phyloP scores from a whole-genome alignment of 2,113 vertebrate genomes.

The Mesocricetus auratus region DNA sequence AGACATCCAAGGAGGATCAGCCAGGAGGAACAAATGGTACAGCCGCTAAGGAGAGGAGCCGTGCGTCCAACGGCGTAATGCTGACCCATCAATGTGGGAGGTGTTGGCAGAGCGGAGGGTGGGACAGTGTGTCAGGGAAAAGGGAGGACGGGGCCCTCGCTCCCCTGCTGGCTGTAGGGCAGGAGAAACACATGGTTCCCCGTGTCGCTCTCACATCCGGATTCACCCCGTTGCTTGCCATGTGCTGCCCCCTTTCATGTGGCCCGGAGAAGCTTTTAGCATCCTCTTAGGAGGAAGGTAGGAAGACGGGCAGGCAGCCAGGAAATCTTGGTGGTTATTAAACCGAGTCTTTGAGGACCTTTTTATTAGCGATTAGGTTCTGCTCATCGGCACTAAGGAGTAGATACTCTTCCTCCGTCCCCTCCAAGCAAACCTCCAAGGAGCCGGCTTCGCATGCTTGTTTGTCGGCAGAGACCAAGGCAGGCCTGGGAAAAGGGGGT shows the following conservation, averaged over 20 bases:
- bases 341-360: slow-evolving; percentile 71
- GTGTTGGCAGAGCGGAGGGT: background rate
- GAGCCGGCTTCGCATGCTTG: slow-evolving; percentile 57
- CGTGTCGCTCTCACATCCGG: accelerated
- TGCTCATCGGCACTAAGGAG: background rate
- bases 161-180: background rate
- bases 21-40: background rate
- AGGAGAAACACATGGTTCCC: background rate
- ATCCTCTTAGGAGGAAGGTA: slow-evolving; percentile 68
- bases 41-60: background rate
- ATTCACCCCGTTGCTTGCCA: background rate
- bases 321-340: slow-evolving; percentile 72
- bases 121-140: background rate
- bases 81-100: background rate
- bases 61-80: accelerated
- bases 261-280: slow-evolving; percentile 56
- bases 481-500: background rate
- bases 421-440: slow-evolving; percentile 49
- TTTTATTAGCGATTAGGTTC: slow-evolving; percentile 77
- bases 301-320: slow-evolving; percentile 75
- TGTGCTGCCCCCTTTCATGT: background rate
- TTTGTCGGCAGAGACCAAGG: slow-evolving; percentile 54
- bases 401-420: background rate
- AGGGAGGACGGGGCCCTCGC: accelerated
- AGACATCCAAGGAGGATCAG: background rate